Base-by-base conservation (phyloP, 2,113 vertebrate species). In the Piaya cayana region DNA sequence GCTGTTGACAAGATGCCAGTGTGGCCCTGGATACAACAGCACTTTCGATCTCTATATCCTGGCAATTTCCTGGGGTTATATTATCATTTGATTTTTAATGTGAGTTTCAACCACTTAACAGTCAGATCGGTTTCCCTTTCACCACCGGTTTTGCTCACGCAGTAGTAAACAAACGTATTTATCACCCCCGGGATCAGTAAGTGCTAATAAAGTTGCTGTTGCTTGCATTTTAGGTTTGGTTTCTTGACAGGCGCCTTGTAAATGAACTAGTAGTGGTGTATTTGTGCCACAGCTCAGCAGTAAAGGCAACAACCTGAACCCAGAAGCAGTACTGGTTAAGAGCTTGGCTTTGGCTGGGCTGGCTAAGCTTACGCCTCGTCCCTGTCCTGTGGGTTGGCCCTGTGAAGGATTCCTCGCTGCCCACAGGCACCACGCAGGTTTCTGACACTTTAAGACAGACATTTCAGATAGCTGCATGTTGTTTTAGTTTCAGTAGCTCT, bases 81-180 rank as follows among this genome's bases (percentile, higher is more conserved):
- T 71, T 82, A 79, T 86, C 37, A 55, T 90, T 96, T 95, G 92
- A 69, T 96, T 95, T 94, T 92, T 92, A 93, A 88, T 94, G 90
- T 0, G 68, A 78, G 82, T 94, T 97, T 75, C 92, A 86, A 74
- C 88, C 95, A 86, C 77, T 97, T 96, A 93, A 72, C 92, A 96
- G 90, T 96, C 91, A 77, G 95, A 96, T 96, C 32, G 1, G 63
- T 96, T 97, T 94, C 93, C 94, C 82, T 95, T 96, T 97, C 93
- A 88, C 96, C 85, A 95, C 96, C 93, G 95, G 93, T 95, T 94
- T 95, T 64, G 45, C 87, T 96, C 23, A 7, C 36, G 56, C 92
- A 71, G 80, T 49, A 97, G 96, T 97, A 98, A 98, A 98, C 97
- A 98, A 97, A 97, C 0, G 1, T 96, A 97, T 98, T 98, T 98